phyloP scores from a whole-genome alignment of 2,113 vertebrate genomes.

The Cisticola juncidis region DNA sequence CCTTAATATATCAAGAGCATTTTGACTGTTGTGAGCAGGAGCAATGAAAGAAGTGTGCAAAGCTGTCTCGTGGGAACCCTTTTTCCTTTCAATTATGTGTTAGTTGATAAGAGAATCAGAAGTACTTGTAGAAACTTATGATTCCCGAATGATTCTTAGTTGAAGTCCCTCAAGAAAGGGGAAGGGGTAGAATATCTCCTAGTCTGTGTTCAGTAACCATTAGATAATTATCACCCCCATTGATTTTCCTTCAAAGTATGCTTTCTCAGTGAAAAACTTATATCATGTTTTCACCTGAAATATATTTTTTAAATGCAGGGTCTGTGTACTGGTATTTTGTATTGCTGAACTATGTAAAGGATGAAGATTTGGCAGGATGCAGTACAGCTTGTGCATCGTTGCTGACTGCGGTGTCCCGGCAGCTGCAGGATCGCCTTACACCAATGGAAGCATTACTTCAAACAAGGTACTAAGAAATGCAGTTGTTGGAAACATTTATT shows the following conservation, averaged over 20 bases:
- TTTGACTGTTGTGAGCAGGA: neutral
- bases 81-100: neutral
- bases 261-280: neutral
- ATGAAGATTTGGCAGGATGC: constrained; percentile 94
- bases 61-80: neutral
- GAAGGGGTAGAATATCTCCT: neutral
- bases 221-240: neutral
- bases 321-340: constrained; percentile 99
- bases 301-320: constrained; percentile 67
- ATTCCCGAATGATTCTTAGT: neutral
- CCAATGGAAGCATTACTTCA: constrained; percentile 95
- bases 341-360: constrained; percentile 96
- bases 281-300: neutral
- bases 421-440: constrained; percentile 94
- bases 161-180: neutral
- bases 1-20: neutral
- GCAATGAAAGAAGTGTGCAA: neutral
- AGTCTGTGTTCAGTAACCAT: neutral
- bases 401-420: constrained; percentile 91
- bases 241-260: neutral
- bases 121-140: neutral
- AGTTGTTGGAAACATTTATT: neutral
- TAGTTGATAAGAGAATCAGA: neutral
- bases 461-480: constrained; percentile 81
- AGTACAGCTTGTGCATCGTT: constrained; percentile 92